Evolutionary conservation across 1,140 invertebrate species (phyloP), one percentile per base, ranked within the genome.

Genomic region (Tetranychus urticae): DNA sequence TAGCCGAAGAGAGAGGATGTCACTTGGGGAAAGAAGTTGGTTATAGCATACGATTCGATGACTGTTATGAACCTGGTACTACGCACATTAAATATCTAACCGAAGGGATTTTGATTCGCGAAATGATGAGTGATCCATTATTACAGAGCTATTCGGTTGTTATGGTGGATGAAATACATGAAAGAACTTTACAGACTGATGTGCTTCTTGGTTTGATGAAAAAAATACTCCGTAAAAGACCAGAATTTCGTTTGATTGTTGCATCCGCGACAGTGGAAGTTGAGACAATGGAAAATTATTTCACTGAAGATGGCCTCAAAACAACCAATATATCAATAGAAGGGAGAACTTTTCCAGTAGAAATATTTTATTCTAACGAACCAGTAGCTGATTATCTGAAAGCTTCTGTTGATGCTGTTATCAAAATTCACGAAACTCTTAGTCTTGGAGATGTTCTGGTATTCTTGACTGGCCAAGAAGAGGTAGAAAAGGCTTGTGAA

Each of bases 21-120:
- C 69, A 81, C 34, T 71, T 92, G 0, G 87, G 89, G 1, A 77
- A 82, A n/a, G 76, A 79, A 60, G 88, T 97, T 23, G 94, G 94
- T 0, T 97, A 96, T 72, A 79, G 81, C 1, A 89, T 97, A 62
- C 79, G 90, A 39, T 97, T 97, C 75, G 85, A 93, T 69, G 82
- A 90, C 58, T 81, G 80, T 60, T 80, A 77, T 39, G 78, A 79
- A 54, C 65, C 67, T 36, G 67, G 70, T 54, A 74, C 75, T 3
- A 93, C 89, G 1, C 81, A 82, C 66, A 88, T 97, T 48, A 92
- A 94, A 82, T 97, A 86, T 68, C 82, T 97, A 79, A 97, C 94
- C 0, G 92, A 97, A 76, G 94, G 92, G 3, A 86, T 97, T 65
- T 71, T 98, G 10, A 75, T 97, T 6, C 74, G 88, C 47, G 92